Percentiles rank a stretch among this genome's conserved stretches.
These are phyloP conservation scores for Drosophila persimilis DNA, from an alignment of 1,140 invertebrate species.

Conservation along the genomic window DNA sequence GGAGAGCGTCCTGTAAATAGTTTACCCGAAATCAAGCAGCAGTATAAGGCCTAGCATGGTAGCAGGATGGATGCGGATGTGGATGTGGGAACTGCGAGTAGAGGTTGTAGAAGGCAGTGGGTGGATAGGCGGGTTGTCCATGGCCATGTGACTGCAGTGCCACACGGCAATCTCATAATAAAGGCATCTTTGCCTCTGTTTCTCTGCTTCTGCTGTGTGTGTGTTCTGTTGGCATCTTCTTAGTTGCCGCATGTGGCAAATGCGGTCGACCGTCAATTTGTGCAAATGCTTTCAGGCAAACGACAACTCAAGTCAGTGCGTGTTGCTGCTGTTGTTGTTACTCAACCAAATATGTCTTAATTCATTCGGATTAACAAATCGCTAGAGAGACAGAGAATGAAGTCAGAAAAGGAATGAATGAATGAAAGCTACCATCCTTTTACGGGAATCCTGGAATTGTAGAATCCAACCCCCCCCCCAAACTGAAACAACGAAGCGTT, in stretches of 20 bases:
- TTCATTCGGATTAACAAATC: conserved; percentile 58
- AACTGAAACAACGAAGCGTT: conserved; percentile 46
- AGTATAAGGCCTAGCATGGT: conserved; percentile 18
- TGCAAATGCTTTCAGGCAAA: conserved; percentile 62
- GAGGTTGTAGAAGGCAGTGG: background rate
- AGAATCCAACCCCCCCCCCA: too few relatives aligned
- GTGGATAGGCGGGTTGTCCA: conserved; percentile 7
- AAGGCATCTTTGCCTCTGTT: conserved; percentile 38
- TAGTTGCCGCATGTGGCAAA: conserved; percentile 74
- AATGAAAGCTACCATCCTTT: conserved; percentile 15
- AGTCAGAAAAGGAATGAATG: conserved; percentile 1
- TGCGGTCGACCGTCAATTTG: conserved; percentile 77
- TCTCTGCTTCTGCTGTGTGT: background rate
- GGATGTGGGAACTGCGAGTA: background rate
- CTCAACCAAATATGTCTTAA: conserved; percentile 63
- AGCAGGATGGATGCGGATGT: background rate
- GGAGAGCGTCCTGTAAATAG: conserved; percentile 59
- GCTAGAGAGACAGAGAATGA: conserved; percentile 9
- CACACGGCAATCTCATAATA: conserved; percentile 60
- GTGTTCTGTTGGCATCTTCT: conserved; percentile 35
- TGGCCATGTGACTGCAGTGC: conserved; percentile 44
- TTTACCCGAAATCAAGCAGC: conserved; percentile 54
- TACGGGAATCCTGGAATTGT: background rate
- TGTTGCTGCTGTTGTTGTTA: conserved; percentile 37
- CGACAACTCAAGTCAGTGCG: conserved; percentile 43